Evolutionary conservation across 1,140 invertebrate species (phyloP).

Genomic region (Leptopilina clavipes): DNA sequence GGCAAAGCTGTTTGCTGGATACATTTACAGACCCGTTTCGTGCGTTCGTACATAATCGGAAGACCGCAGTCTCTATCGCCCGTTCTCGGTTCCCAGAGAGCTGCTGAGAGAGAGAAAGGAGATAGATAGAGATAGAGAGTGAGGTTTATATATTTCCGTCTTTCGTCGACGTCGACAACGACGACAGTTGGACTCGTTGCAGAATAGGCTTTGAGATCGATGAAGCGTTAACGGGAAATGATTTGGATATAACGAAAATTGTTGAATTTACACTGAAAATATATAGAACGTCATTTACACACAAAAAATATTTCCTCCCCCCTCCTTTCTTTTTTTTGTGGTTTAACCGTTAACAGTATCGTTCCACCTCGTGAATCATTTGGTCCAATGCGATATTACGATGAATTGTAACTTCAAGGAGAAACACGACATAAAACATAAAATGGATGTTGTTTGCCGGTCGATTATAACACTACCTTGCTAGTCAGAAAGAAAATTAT

Average conservation of each 20-base stretch:
- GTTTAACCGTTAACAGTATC: constrained; percentile 65
- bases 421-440: constrained; percentile 19
- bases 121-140: constrained; percentile 29
- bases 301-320: no score
- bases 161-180: constrained; percentile 1
- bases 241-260: neutral
- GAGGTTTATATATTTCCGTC: constrained; percentile 36
- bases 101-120: constrained; percentile 14
- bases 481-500: neutral
- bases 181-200: constrained; percentile 3
- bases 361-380: constrained; percentile 35
- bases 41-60: constrained; percentile 41
- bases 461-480: constrained; percentile 3
- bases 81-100: constrained; percentile 36
- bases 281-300: neutral
- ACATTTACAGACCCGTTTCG: constrained; percentile 27
- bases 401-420: constrained; percentile 32
- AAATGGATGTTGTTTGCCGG: constrained; percentile 15
- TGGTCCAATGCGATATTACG: constrained; percentile 37
- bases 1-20: constrained; percentile 34
- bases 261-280: neutral
- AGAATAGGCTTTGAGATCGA: constrained; percentile 25
- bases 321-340: constrained; percentile 51
- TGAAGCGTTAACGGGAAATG: constrained; percentile 12
- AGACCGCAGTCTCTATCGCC: constrained; percentile 33